These are phyloP conservation scores for Stenchaetothrips biformis DNA, from an alignment of 2,888 invertebrate species.

Conservation along the genomic window DNA sequence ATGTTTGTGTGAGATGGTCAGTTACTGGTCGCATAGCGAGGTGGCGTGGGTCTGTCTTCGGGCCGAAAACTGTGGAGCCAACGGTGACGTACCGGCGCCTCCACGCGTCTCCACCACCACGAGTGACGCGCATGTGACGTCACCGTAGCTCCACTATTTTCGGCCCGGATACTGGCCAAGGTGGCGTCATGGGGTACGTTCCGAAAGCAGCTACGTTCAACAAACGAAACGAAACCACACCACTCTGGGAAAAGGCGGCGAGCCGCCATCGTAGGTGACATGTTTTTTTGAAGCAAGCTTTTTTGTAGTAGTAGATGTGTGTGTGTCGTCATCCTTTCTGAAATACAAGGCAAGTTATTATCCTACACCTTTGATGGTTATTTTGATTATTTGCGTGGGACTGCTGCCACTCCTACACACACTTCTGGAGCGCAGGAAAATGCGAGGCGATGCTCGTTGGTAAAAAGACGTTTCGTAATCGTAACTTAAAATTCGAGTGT, in stretches of 20 bases:
- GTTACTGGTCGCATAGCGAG: too few relatives aligned
- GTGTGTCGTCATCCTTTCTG: constrained; percentile 16
- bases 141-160: too few relatives aligned
- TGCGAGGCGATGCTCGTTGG: neutral
- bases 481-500: neutral
- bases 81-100: too few relatives aligned
- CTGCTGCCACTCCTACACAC: neutral
- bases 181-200: neutral
- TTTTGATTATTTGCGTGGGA: neutral
- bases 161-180: neutral
- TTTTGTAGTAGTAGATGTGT: constrained; percentile 24
- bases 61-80: too few relatives aligned
- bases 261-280: constrained; percentile 24
- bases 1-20: too few relatives aligned
- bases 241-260: neutral
- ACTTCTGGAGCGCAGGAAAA: neutral
- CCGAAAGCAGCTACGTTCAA: neutral
- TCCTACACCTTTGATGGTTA: neutral
- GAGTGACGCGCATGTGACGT: neutral
- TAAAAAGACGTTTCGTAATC: neutral
- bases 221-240: neutral
- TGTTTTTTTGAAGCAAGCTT: constrained; percentile 23
- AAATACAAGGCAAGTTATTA: neutral
- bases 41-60: too few relatives aligned
- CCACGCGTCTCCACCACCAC: too few relatives aligned